Evolutionary conservation across 2,888 invertebrate species (phyloP).

Genomic region (Polia nebulosa): DNA sequence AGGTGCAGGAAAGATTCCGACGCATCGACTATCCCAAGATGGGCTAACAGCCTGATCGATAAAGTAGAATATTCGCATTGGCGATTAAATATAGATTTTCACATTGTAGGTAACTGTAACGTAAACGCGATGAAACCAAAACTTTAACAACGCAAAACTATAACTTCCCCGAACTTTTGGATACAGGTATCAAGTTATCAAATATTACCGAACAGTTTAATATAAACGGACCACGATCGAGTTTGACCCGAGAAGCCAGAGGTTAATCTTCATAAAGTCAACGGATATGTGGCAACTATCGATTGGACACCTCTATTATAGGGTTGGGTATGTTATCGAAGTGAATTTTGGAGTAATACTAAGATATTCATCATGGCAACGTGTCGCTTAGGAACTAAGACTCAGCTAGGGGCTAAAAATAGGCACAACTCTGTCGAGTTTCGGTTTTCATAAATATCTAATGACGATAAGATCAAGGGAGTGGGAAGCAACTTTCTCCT

Average conservation of each 20-base stretch:
- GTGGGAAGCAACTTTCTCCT: background rate
- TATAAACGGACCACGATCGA: slow-evolving; percentile 31
- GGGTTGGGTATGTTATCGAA: slow-evolving; percentile 13
- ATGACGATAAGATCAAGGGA: background rate
- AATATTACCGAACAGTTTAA: slow-evolving; percentile 58
- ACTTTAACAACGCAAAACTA: slow-evolving; percentile 17
- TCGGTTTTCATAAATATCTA: slow-evolving; percentile 18
- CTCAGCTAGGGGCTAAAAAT: slow-evolving; percentile 17
- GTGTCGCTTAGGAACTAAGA: slow-evolving; percentile 13
- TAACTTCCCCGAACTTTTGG: slow-evolving; percentile 34
- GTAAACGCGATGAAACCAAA: slow-evolving; percentile 24
- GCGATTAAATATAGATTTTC: slow-evolving; percentile 12
- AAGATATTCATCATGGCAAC: slow-evolving; percentile 25
- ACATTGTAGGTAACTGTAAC: slow-evolving; percentile 1
- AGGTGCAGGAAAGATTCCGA: too few species aligned
- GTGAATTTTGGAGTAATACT: slow-evolving; percentile 29
- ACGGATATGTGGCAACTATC: slow-evolving; percentile 43
- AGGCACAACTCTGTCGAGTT: slow-evolving; percentile 8
- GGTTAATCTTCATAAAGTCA: slow-evolving; percentile 61
- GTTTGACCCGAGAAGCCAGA: slow-evolving; percentile 38
- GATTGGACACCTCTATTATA: slow-evolving; percentile 40
- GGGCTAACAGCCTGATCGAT: background rate
- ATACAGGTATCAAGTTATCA: slow-evolving; percentile 38
- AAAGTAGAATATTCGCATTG: background rate
- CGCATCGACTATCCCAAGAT: background rate